Base-by-base conservation (phyloP, 2,797 vertebrate species). In the Thaleichthys pacificus region DNA sequence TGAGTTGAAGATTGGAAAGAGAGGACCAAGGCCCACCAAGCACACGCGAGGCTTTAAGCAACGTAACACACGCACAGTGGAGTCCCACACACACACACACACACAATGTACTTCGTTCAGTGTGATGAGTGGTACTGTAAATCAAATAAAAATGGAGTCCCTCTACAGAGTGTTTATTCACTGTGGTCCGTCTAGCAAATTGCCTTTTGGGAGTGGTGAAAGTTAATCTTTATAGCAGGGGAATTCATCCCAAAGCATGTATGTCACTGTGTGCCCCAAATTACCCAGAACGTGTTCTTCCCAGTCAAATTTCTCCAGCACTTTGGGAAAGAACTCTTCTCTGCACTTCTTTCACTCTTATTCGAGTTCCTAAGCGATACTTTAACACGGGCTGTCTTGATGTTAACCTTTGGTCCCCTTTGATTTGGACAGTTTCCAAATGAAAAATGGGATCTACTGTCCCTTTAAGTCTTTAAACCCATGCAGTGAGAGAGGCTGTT, bases 141-240 rank as follows among this genome's bases (percentile, higher is more conserved):
- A 42, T 42, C 38, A 12, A 12, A 12, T 12, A 42, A 42, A 42
- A 42, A 42, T 42, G 38, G 12, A 42, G 38, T 42, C 38, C 38
- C 14, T 2, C 35, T 79, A 82, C 82, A 73, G 73, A 75, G 75
- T 86, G 81, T 86, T 88, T 61, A 74, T 68, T 64, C 66, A 76
- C 51, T 35, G 57, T 35, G 61, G 72, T 58, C 66, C 61, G 72
- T 71, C 58, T 76, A 83, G 83, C 71, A 80, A 76, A 87, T 77
- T 73, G 65, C 67, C 71, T 64, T 80, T 76, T 64, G 68, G 83
- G 73, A 81, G 72, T 75, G 76, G 80, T 82, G 65, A 73, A 72
- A 74, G 74, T 57, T 68, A n/a, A 73, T 63, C 58, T 32, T 77
- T 71, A 66, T 51, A 76, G 74, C 58, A 70, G 69, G 72, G 38